Conservation (phyloP, 2,888 invertebrate species). For the Papilio demoleus region DNA sequence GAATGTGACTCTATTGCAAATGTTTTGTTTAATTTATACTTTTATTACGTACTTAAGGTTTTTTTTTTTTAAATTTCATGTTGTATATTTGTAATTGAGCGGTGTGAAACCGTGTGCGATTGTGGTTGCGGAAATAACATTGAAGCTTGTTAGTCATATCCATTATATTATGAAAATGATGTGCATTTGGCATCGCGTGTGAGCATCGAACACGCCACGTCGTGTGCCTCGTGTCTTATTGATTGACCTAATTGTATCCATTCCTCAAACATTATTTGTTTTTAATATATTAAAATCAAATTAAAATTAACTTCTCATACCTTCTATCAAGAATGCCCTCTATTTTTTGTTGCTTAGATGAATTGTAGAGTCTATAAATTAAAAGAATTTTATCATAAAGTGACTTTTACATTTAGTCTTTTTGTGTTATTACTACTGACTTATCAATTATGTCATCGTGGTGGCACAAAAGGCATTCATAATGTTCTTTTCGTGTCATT, state of each 20-base stretch:
- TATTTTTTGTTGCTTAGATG: too few species aligned
- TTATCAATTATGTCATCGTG: too few species aligned
- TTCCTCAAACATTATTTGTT: constrained; percentile 39
- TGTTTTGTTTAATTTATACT: constrained; percentile 8
- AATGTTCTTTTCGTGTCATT: too few species aligned
- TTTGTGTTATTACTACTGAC: too few species aligned
- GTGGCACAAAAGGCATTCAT: too few species aligned
- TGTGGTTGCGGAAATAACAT: constrained; percentile 14
- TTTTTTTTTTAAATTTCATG: neutral
- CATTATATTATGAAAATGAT: constrained; percentile 45
- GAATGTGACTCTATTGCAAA: neutral
- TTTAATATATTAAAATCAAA: constrained; percentile 2
- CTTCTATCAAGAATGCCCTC: too few species aligned
- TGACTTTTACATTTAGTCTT: too few species aligned
- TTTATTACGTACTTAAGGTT: neutral
- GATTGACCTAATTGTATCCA: constrained; percentile 73
- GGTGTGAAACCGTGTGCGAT: neutral
- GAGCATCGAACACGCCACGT: constrained; percentile 53
- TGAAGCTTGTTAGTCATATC: constrained; percentile 26
- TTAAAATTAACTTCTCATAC: neutral
- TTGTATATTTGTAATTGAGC: neutral
- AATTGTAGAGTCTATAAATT: too few species aligned
- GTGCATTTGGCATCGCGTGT: constrained; percentile 57
- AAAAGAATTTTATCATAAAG: too few species aligned
- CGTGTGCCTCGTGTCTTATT: constrained; percentile 59